Base-by-base conservation (phyloP, 1,140 invertebrate species). In the Solenopsis invicta region DNA sequence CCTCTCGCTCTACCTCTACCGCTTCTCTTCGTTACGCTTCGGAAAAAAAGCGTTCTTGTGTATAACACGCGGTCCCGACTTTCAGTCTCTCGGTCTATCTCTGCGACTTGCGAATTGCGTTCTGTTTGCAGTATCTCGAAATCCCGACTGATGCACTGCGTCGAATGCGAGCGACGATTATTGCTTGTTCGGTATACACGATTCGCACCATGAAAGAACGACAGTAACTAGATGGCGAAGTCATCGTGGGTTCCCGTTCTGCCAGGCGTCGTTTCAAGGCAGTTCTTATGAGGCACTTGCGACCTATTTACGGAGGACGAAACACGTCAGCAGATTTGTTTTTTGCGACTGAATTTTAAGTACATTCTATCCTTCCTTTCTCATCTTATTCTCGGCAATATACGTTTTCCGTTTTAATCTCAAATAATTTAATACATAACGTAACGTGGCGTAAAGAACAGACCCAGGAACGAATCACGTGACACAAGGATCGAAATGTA, bases 111-210 rank as follows among this genome's bases (percentile, higher is more conserved):
- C 75, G 54, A 74, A 41, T 84, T 61, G n/a, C 29, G 48, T 88
- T 87, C 90, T 66, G 84, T 87, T 89, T 86, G 78, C 87, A 86
- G 91, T 87, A 88, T 86, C 62, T 75, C 72, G 80, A 77, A 66
- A 85, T 89, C 78, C 75, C 86, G 92, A 94, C 89, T 92, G 93
- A 94, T 92, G 92, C 92, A 94, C 94, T 93, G 93, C 93, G 93
- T 93, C 92, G 93, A 93, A 93, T 93, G 92, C 93, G 86, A 85
- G 80, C 88, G 88, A 92, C 92, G 89, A 92, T 92, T 94, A 89
- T 91, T 92, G 87, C 90, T 91, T 89, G 81, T 85, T 91, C 66
- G 85, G 91, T 89, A 77, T 89, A 89, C 87, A 86, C 89, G 92
- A 91, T 85, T 59, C 88, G 87, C 89, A 87, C 88, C 89, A 91